Evolutionary conservation across 2,888 invertebrate species (phyloP).

Genomic region (Acleris sparsana): DNA sequence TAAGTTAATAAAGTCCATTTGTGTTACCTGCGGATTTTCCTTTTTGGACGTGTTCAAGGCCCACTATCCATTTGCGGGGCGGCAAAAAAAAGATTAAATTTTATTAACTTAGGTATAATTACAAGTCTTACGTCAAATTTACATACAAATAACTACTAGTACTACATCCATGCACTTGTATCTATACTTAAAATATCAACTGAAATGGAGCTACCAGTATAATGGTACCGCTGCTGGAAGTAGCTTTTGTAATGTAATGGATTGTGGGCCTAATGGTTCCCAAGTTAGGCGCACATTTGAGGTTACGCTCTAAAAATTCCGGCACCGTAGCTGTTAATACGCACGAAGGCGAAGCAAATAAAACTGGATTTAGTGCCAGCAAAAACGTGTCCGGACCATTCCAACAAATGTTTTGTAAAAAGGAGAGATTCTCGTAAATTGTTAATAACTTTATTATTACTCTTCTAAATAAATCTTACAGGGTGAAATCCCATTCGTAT

Average conservation of each 20-base stretch:
- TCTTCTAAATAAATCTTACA: too few relatives aligned
- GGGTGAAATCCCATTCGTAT: too few relatives aligned
- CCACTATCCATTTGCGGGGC: slow-evolving; percentile 34
- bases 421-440: background rate
- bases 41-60: slow-evolving; percentile 33
- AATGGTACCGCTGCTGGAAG: slow-evolving; percentile 2
- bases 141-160: too few relatives aligned
- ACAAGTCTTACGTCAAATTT: too few relatives aligned
- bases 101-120: background rate
- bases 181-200: too few relatives aligned
- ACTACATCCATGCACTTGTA: background rate
- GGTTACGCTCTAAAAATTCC: slow-evolving; percentile 22
- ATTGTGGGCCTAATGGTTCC: slow-evolving; percentile 21
- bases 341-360: slow-evolving; percentile 14
- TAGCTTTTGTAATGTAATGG: slow-evolving; percentile 11
- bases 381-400: slow-evolving; percentile 30
- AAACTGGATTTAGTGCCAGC: slow-evolving; percentile 23
- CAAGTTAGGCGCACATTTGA: slow-evolving; percentile 6
- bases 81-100: slow-evolving; percentile 22
- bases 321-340: slow-evolving; percentile 20
- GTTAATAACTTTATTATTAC: too few relatives aligned
- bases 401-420: slow-evolving; percentile 18
- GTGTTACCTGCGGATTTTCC: slow-evolving; percentile 34
- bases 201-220: too few relatives aligned
- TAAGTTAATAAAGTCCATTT: slow-evolving; percentile 21